phyloP scores from a whole-genome alignment of 1,140 invertebrate species.

The Cyphomyrmex costatus region DNA sequence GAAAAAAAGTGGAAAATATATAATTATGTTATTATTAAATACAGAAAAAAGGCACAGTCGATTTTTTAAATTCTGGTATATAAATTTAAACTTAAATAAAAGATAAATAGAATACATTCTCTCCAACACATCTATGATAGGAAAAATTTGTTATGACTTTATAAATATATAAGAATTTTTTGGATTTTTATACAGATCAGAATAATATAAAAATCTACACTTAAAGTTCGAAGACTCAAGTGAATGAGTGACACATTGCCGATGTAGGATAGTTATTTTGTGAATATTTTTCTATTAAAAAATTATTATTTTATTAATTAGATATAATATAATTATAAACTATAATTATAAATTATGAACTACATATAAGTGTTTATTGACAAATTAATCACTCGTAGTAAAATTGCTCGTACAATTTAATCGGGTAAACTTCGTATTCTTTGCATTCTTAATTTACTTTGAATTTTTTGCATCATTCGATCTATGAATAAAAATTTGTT shows the following conservation, averaged over 20 bases:
- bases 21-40: neutral
- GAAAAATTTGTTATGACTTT: no score
- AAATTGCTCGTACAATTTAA: neutral
- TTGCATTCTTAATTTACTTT: neutral
- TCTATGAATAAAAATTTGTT: neutral
- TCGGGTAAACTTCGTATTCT: neutral
- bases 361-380: neutral
- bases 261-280: neutral
- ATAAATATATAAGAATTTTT: no score
- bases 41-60: no score
- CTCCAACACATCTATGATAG: no score
- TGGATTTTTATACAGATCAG: no score
- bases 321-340: conserved; percentile 21
- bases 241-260: no score
- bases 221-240: no score
- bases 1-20: neutral
- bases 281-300: neutral
- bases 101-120: no score
- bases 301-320: neutral
- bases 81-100: no score
- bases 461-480: neutral
- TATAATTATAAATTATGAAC: no score
- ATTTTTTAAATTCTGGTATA: no score
- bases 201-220: no score
- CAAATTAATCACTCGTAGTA: neutral